These are phyloP conservation scores for Myripristis murdjan DNA, from an alignment of 2,797 vertebrate genomes.

Conservation along the genomic window DNA sequence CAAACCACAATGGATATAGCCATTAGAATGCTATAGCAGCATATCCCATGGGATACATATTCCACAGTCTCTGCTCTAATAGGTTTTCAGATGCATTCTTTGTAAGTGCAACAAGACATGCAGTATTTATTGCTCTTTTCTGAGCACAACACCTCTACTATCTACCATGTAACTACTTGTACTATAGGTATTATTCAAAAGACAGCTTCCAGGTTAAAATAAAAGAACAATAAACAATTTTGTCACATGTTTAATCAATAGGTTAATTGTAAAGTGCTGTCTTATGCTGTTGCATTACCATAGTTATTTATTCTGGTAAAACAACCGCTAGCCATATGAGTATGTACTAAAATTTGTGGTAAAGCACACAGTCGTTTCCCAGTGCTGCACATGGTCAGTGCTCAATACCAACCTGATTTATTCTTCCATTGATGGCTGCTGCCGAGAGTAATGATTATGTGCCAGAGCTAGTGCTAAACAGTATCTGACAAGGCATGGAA, in stretches of 20 bases:
- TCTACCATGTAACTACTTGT: conserved; percentile 37
- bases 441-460: conserved; percentile 85
- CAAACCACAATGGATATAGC: conserved; percentile 81
- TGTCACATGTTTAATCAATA: too few relatives aligned
- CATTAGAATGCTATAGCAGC: conserved; percentile 76
- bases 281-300: neutral
- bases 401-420: conserved; percentile 83
- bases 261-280: too few relatives aligned
- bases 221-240: too few relatives aligned
- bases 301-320: conserved; percentile 18
- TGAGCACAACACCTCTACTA: conserved; percentile 65
- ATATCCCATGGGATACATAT: conserved; percentile 72
- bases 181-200: neutral
- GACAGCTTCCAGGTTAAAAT: neutral
- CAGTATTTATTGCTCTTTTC: conserved; percentile 71
- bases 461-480: conserved; percentile 82
- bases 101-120: conserved; percentile 78
- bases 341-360: conserved; percentile 41
- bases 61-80: conserved; percentile 75
- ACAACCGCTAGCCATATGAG: conserved; percentile 14
- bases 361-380: conserved; percentile 55
- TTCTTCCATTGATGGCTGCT: conserved; percentile 79
- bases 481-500: conserved; percentile 83
- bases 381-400: conserved; percentile 69
- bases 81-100: conserved; percentile 81